These are phyloP conservation scores for Mycteria americana DNA, from an alignment of 2,797 vertebrate species.

Conservation along the genomic window DNA sequence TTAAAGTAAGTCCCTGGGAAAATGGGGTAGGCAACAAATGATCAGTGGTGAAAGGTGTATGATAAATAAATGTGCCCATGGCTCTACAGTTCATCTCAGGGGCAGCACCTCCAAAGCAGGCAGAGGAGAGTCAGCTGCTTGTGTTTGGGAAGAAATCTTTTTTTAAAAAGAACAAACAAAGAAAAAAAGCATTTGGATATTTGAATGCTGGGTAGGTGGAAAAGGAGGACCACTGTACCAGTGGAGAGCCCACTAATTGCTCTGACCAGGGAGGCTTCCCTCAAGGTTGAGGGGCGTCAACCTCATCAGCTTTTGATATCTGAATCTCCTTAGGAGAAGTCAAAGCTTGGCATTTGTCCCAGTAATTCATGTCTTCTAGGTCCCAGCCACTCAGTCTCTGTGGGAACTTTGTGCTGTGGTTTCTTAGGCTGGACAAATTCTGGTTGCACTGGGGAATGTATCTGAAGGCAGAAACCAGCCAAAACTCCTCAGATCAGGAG, in stretches of 20 bases:
- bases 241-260: background rate
- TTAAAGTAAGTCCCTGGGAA: background rate
- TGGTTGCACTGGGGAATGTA: background rate
- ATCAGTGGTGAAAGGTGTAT: background rate
- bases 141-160: background rate
- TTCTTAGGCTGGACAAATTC: background rate
- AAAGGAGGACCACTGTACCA: background rate
- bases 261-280: background rate
- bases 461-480: background rate
- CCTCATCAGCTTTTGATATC: background rate
- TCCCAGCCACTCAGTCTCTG: background rate
- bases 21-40: slow-evolving; percentile 9
- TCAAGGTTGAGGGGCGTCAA: background rate
- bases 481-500: background rate
- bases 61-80: background rate
- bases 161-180: background rate
- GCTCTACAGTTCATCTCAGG: slow-evolving; percentile 2
- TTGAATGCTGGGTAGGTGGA: background rate
- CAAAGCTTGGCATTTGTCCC: background rate
- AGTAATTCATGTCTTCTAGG: background rate
- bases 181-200: background rate
- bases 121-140: background rate
- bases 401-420: background rate
- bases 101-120: background rate
- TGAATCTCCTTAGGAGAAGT: background rate